Evolutionary conservation across 2,888 invertebrate genomes (phyloP).

Genomic region (Labia minor): DNA sequence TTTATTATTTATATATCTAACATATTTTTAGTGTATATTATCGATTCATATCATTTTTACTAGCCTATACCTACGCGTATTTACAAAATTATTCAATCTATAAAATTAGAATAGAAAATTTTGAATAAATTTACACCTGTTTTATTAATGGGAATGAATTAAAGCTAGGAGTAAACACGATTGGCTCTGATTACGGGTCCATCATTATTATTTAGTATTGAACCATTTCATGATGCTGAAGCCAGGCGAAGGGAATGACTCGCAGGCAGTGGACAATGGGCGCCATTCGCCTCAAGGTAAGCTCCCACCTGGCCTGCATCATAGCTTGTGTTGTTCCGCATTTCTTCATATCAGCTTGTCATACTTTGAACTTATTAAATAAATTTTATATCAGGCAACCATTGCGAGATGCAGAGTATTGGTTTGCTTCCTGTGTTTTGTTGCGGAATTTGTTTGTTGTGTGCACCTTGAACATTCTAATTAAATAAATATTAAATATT

Average conservation of each 20-base stretch:
- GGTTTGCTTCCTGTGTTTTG: neutral
- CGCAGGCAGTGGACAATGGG: neutral
- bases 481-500: too few relatives aligned
- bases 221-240: conserved; percentile 13
- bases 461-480: too few relatives aligned
- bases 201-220: conserved; percentile 13
- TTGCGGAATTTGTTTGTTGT: neutral
- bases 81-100: too few relatives aligned
- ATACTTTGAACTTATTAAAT: neutral
- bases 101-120: too few relatives aligned
- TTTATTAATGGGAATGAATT: too few relatives aligned
- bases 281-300: neutral
- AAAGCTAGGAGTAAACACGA: too few relatives aligned
- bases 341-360: neutral
- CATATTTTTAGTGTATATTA: too few relatives aligned
- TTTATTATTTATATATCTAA: too few relatives aligned
- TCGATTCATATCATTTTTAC: too few relatives aligned
- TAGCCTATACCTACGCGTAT: too few relatives aligned
- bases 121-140: too few relatives aligned
- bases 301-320: neutral
- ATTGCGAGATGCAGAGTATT: neutral
- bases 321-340: conserved; percentile 3
- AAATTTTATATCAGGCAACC: neutral
- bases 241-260: conserved; percentile 6
- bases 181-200: neutral